Evolutionary conservation across 2,113 vertebrate genomes (phyloP).

Genomic region (Mobula hypostoma): DNA sequence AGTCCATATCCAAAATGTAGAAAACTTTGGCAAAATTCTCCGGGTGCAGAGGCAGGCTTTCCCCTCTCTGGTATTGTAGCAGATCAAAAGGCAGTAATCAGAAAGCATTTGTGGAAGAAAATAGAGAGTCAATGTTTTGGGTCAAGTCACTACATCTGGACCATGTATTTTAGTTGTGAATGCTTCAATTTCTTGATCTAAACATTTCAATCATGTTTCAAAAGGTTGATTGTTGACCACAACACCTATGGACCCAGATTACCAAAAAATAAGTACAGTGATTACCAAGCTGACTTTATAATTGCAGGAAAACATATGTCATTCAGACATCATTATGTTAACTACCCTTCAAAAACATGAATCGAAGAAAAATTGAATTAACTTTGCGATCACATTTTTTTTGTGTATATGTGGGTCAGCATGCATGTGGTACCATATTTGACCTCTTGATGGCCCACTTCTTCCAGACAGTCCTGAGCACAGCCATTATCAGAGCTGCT

Average conservation of each 20-base stretch:
- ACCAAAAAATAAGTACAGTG: not conserved
- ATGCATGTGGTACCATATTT: not conserved
- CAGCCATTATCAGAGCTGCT: not conserved
- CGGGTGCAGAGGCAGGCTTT: too few species aligned
- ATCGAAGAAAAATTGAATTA: not conserved
- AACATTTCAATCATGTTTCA: not conserved
- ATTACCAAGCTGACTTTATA: not conserved
- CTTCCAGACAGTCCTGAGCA: not conserved
- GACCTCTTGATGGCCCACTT: slow-evolving; percentile 29
- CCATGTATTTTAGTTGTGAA: not conserved
- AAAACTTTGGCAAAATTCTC: too few species aligned
- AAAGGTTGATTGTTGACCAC: not conserved
- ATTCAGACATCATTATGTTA: not conserved
- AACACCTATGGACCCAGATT: not conserved
- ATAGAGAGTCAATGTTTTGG: too few species aligned
- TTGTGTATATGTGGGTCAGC: not conserved
- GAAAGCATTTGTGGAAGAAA: too few species aligned
- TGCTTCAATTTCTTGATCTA: not conserved
- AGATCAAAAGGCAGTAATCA: too few species aligned
- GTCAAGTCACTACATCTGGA: too few species aligned
- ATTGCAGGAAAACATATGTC: not conserved
- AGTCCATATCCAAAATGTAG: too few species aligned
- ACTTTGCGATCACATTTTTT: not conserved
- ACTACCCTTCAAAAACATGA: not conserved
- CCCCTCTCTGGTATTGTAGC: too few species aligned